Evolutionary conservation across 1,140 invertebrate genomes (phyloP), one percentile per base, ranked within the genome.

Genomic region (Parapsyche elsis): DNA sequence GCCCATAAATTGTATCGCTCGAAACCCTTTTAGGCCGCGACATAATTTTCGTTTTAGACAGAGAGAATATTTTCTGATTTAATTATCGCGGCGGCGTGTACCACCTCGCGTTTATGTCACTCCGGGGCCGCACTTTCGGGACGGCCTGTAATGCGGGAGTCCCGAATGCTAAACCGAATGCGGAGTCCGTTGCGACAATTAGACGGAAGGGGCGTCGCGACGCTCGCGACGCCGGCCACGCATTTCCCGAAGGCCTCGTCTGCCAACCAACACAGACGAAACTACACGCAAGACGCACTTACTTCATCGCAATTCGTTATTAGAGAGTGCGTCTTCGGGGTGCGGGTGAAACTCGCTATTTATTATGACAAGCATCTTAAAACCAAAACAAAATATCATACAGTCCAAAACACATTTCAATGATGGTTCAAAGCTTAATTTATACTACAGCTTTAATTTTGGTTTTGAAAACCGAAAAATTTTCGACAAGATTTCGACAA

Each of bases 21-120:
- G 76, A 80, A 83, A 83, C 81, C 81, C 81, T 83, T 80, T 83
- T 80, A 83, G 81, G 76, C 79, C 80, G 80, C 82, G 82, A 83
- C 82, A 83, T 80, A 83, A 83, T 83, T 83, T 83, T 83, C 80
- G 74, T 83, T 83, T 83, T 83, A 83, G 82, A 81, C 77, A 59
- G 26, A 24, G 79, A 81, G 81, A 83, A 83, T 83, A 83, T 81
- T 83, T 83, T 83, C 82, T 83, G 82, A 83, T 83, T 83, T 83
- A 83, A 83, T 83, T 80, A 83, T 70, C 71, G 24, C 19, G 45
- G 75, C 75, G 76, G 77, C 81, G 76, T 82, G 81, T 82, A 38
- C 16, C 46, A 59, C 76, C 71, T 53, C 79, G 57, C 76, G 75
- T 83, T 83, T 83, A 83, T 83, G 81, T 83, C 79, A 83, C 81